phyloP scores from a whole-genome alignment of 2,113 vertebrate genomes.

The Rana temporaria region DNA sequence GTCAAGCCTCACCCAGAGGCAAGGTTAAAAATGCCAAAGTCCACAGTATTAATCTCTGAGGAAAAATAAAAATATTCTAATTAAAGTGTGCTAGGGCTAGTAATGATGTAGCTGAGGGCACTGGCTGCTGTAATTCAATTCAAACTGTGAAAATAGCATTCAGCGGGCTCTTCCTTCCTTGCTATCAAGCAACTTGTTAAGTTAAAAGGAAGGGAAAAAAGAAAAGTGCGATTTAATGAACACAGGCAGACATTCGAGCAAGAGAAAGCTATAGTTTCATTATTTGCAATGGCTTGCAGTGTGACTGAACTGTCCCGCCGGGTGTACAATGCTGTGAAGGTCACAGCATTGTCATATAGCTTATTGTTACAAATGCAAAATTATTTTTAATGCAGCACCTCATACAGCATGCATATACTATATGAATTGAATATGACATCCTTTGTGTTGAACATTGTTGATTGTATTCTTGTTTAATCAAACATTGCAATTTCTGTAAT shows the following conservation, averaged over 20 bases:
- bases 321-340: constrained; percentile 31
- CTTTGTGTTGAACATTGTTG: background rate
- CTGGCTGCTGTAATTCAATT: constrained; percentile 60
- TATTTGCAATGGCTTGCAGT: constrained; percentile 35
- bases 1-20: constrained; percentile 58
- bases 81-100: constrained; percentile 62
- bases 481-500: too few relatives aligned
- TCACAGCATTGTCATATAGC: background rate
- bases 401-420: background rate
- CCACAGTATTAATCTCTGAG: constrained; percentile 54
- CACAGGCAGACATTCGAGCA: constrained; percentile 23
- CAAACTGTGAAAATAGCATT: constrained; percentile 57
- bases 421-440: background rate
- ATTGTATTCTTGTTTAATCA: too few relatives aligned
- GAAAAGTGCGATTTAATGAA: constrained; percentile 38
- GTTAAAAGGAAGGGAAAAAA: constrained; percentile 29
- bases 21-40: constrained; percentile 62
- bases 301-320: constrained; percentile 37
- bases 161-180: constrained; percentile 22
- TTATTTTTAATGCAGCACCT: background rate
- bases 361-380: background rate
- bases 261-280: constrained; percentile 52
- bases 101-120: constrained; percentile 61
- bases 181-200: constrained; percentile 45
- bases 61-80: constrained; percentile 66